Percentiles rank a stretch among this genome's conserved stretches.
phyloP scores from a whole-genome alignment of 2,797 vertebrate genomes.

The Hemitrygon akajei region DNA sequence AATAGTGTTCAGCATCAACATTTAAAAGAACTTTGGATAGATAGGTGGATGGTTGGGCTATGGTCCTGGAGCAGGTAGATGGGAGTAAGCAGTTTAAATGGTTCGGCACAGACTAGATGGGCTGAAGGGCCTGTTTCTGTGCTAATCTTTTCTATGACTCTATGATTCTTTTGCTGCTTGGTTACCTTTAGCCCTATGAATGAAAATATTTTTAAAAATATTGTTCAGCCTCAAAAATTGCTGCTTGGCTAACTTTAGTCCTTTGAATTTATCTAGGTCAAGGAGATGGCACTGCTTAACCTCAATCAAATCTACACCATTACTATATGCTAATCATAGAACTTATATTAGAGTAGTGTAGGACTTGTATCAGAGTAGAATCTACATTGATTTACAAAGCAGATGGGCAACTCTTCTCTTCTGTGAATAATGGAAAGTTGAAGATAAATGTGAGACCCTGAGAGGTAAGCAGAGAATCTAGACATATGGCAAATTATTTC shows the following conservation, averaged over 20 bases:
- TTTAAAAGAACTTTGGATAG: too few species aligned
- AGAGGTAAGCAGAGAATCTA: neutral
- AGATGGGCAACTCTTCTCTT: neutral
- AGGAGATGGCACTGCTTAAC: neutral
- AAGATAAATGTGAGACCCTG: neutral
- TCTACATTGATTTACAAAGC: neutral
- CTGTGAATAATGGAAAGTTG: neutral
- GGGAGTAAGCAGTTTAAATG: too few species aligned
- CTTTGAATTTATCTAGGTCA: neutral
- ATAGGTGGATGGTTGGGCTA: too few species aligned
- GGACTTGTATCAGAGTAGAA: neutral
- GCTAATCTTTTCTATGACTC: too few species aligned
- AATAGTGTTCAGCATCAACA: neutral
- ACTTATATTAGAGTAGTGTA: neutral
- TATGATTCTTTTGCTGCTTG: too few species aligned
- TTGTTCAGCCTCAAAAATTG: neutral
- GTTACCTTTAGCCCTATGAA: too few species aligned
- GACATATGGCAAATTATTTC: neutral
- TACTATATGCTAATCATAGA: neutral
- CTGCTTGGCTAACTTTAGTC: neutral
- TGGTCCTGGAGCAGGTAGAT: too few species aligned
- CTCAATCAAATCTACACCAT: neutral
- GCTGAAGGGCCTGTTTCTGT: too few species aligned
- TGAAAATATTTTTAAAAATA: neutral
- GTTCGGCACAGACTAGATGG: too few species aligned